A percentile compares a stretch with the other conserved stretches of the same genome.
These are phyloP conservation scores for Drosophila gunungcola DNA, from an alignment of 1,140 invertebrate species.

Conservation along the genomic window DNA sequence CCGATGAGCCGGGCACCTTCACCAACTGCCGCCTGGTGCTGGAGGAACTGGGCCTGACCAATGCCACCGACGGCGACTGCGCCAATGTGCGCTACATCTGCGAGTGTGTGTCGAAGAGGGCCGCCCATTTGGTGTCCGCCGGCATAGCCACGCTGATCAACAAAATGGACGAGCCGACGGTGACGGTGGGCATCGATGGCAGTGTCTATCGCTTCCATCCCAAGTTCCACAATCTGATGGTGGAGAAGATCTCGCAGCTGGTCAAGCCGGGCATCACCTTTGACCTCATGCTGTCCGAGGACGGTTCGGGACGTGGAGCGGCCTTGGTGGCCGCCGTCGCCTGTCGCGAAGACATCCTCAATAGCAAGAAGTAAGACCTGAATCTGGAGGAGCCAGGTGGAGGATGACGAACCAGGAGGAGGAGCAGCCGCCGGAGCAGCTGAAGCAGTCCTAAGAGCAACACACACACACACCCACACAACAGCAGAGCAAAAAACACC, in stretches of 20 bases:
- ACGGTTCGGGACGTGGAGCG: slow-evolving; percentile 98
- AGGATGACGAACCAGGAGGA: slow-evolving; percentile 1
- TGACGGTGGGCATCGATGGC: slow-evolving; percentile 99
- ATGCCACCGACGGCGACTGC: slow-evolving; percentile 95
- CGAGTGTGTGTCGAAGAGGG: slow-evolving; percentile 95
- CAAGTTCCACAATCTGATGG: slow-evolving; percentile 98
- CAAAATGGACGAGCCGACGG: slow-evolving; percentile 94
- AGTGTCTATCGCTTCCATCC: slow-evolving; percentile 99
- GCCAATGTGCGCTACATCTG: slow-evolving; percentile 96
- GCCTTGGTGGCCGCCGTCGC: slow-evolving; percentile 98
- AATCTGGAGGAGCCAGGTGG: slow-evolving; percentile 4
- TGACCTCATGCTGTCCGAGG: slow-evolving; percentile 98
- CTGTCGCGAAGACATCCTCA: slow-evolving; percentile 75
- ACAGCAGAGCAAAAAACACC: slow-evolving; percentile 30
- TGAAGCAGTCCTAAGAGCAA: slow-evolving; percentile 27
- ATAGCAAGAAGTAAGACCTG: slow-evolving; percentile 50
- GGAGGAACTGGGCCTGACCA: slow-evolving; percentile 90
- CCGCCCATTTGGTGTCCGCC: slow-evolving; percentile 96
- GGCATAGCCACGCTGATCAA: slow-evolving; percentile 93
- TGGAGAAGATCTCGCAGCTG: slow-evolving; percentile 94
- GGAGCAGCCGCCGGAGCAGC: slow-evolving; percentile 1
- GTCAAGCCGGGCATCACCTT: slow-evolving; percentile 91
- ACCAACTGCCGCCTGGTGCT: slow-evolving; percentile 94
- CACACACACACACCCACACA: slow-evolving; percentile 4
- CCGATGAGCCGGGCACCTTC: slow-evolving; percentile 92